Conservation (phyloP, 2,113 vertebrate species). For the Microtus richardsoni region DNA sequence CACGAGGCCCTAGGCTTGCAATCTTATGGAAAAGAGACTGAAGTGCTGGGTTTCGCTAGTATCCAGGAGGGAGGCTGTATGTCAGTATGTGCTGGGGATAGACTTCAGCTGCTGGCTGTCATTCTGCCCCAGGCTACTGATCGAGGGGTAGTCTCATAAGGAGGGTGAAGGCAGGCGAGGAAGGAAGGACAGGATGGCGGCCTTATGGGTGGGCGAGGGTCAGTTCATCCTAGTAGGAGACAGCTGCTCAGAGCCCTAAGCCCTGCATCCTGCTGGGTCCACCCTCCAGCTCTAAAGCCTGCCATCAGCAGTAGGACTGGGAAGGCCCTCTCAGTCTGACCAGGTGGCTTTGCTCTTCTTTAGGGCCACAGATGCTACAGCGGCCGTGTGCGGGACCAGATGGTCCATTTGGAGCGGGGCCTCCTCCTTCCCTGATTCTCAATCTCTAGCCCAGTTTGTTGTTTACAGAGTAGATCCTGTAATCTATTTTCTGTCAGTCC, state of each 20-base stretch:
- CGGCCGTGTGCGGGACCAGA: conserved; percentile 9
- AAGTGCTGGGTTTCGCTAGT: neutral
- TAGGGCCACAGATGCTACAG: conserved; percentile 60
- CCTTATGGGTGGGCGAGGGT: neutral
- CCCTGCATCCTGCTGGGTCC: neutral
- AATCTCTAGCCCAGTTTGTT: conserved; percentile 53
- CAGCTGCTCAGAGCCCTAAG: neutral
- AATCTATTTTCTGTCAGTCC: conserved; percentile 40
- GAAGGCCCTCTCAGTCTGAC: neutral
- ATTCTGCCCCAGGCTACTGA: neutral
- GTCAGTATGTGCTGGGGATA: neutral
- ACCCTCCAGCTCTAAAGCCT: neutral
- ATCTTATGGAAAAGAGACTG: neutral
- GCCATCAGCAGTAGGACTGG: neutral
- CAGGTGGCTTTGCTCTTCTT: conserved; percentile 41
- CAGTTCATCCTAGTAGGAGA: neutral
- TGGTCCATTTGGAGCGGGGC: neutral
- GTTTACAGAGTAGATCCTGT: conserved; percentile 10
- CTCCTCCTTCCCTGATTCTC: neutral
- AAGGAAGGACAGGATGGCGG: neutral
- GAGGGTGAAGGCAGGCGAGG: neutral
- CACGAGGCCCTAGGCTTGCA: neutral
- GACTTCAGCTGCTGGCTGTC: neutral
- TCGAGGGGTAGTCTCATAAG: neutral
- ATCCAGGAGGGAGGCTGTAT: neutral